Conservation (phyloP, 1,140 invertebrate species). For the Lethocerus indicus region DNA sequence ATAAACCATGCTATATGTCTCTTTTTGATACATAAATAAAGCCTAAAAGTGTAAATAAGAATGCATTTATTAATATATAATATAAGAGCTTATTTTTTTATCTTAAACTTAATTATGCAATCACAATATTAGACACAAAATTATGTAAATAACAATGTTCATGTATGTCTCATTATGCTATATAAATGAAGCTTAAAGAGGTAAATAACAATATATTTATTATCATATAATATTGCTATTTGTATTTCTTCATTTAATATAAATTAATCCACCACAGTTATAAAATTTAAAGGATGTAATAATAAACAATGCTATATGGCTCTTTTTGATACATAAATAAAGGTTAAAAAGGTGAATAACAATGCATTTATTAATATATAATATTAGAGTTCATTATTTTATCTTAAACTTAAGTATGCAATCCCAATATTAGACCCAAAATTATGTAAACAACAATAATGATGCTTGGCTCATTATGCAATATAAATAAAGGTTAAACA, state of each 20-base stretch:
- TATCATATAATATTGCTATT: no score
- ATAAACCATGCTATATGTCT: slow-evolving; percentile 1
- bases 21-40: slow-evolving; percentile 14
- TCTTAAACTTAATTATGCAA: no score
- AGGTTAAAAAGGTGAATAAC: slow-evolving; percentile 14
- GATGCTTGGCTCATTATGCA: neutral
- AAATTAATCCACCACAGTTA: no score
- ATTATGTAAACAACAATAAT: slow-evolving; percentile 6
- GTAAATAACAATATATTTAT: no score
- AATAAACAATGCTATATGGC: neutral
- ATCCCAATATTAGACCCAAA: neutral
- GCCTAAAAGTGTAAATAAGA: slow-evolving; percentile 14
- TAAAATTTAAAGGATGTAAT: no score
- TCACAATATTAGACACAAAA: neutral
- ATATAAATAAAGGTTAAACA: slow-evolving; percentile 4
- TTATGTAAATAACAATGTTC: slow-evolving; percentile 4
- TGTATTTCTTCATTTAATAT: no score
- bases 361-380: no score
- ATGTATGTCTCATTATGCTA: neutral
- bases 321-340: slow-evolving; percentile 14
- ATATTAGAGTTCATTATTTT: no score
- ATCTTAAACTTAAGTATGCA: no score
- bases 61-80: no score
- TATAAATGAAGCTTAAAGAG: no score
- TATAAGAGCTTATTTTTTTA: no score